A percentile compares a stretch with the other conserved stretches of the same genome.
phyloP scores from a whole-genome alignment of 2,888 invertebrate species.

The Pristionchus maxplancki region DNA sequence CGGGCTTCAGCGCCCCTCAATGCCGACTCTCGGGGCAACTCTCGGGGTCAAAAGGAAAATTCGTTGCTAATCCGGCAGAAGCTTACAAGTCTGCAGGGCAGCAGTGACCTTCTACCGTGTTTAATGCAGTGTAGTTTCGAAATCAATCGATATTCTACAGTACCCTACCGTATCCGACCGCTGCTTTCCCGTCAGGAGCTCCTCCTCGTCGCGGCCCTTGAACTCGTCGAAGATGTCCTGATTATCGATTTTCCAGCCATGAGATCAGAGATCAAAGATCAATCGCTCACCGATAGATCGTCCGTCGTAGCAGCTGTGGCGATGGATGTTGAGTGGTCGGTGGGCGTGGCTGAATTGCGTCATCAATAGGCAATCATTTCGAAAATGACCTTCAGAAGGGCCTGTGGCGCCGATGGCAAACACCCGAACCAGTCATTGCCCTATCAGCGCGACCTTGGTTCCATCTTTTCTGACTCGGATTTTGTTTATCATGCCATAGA shows the following conservation, averaged over 20 bases:
- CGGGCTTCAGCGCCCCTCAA: neutral
- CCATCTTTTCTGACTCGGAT: neutral
- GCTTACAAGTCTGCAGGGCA: neutral
- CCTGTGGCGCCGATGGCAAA: neutral
- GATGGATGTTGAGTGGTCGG: neutral
- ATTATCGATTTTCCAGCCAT: neutral
- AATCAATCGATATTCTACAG: neutral
- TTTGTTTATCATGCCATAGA: neutral
- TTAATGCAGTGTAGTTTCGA: no score
- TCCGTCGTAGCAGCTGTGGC: neutral
- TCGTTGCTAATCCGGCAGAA: neutral
- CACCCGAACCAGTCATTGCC: neutral
- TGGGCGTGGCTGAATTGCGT: constrained; percentile 19
- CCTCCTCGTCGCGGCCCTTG: constrained; percentile 42
- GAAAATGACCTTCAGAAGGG: no score
- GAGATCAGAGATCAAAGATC: neutral
- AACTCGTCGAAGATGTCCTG: constrained; percentile 49
- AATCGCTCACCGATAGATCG: neutral
- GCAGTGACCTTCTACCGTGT: no score
- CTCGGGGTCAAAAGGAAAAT: constrained; percentile 26
- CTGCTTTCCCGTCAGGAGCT: constrained; percentile 21
- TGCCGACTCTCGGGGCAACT: neutral
- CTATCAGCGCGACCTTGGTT: neutral
- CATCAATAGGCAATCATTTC: neutral
- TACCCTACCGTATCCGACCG: constrained; percentile 38